These are phyloP conservation scores for Bugula neritina DNA, from an alignment of 2,888 invertebrate species.

Conservation along the genomic window DNA sequence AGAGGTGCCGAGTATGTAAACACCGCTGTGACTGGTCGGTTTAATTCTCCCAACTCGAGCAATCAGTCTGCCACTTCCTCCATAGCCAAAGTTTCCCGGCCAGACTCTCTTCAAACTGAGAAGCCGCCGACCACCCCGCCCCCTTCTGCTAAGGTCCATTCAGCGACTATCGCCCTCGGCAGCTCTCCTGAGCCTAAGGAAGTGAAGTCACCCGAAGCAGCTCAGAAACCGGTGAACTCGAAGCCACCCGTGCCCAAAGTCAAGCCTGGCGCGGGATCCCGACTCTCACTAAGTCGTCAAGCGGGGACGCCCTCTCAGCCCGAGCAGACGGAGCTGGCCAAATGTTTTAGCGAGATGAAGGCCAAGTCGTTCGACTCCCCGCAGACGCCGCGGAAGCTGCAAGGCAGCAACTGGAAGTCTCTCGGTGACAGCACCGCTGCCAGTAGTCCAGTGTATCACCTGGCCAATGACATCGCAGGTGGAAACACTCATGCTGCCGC, in stretches of 20 bases:
- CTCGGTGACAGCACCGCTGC: background rate
- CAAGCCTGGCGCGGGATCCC: background rate
- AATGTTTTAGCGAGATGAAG: background rate
- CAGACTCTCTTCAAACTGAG: background rate
- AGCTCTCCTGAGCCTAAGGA: background rate
- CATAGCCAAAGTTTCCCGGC: background rate
- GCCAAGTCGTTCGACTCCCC: background rate
- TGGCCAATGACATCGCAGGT: background rate
- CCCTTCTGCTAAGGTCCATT: background rate
- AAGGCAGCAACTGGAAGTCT: background rate
- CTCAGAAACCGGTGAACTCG: background rate
- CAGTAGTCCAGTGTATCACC: background rate
- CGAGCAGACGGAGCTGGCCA: background rate
- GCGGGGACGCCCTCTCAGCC: background rate
- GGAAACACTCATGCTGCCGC: no score
- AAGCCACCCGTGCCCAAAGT: background rate
- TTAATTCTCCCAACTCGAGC: no score
- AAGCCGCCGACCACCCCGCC: background rate
- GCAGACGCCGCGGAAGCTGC: background rate
- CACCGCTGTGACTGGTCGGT: no score
- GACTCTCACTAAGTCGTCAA: background rate
- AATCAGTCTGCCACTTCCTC: no score
- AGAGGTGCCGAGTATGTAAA: no score
- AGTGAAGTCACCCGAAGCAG: background rate
- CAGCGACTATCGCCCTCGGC: background rate